Base-by-base conservation (phyloP, 2,888 invertebrate species). In the Matsumyia berberina region DNA sequence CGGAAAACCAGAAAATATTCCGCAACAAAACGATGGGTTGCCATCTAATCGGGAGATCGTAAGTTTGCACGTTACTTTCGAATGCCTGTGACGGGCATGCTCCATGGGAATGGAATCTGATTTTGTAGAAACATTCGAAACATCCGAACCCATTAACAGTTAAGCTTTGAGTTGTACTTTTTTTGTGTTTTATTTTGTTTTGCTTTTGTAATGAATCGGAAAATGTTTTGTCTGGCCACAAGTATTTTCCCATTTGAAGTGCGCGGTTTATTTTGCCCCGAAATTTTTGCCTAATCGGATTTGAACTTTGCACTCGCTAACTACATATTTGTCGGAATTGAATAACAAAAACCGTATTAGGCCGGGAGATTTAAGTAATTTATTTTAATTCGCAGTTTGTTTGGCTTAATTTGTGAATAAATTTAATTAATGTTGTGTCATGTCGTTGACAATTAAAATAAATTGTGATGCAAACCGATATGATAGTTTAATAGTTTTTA, bases 171-270 rank as follows among this genome's bases (percentile, higher is more conserved):
- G 19, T 1, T 29, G 12, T 15, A 15, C 11, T 2, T 5, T n/a
- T 17, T 24, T 37, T 24, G n/a, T n/a, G n/a, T n/a, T n/a, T n/a
- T n/a, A n/a, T 35, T 67, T 55, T 69, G 0, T 53, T 46, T 60
- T 62, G 46, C 15, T 60, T 57, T 53, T 39, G 9, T 6, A 58
- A 70, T 35, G 70, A 64, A 81, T 76, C 77, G 64, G 64, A 70
- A 70, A 76, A 76, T 70, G 37, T 39, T 70, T 51, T 82, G 82
- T 77, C 70, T 66, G 64, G 51, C 82, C 82, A 35, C 76, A 82
- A 77, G 76, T 46, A 76, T 82, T 82, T 73, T 81, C 49, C 57
- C 64, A 81, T 81, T 81, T 69, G 49, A 64, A 62, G 62, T 42
- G 74, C 24, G 24, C 2, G 24, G 2, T 24, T 24, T 4, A 33